These are phyloP conservation scores for Uropsilus gracilis DNA, from an alignment of 2,113 vertebrate species.

Conservation along the genomic window DNA sequence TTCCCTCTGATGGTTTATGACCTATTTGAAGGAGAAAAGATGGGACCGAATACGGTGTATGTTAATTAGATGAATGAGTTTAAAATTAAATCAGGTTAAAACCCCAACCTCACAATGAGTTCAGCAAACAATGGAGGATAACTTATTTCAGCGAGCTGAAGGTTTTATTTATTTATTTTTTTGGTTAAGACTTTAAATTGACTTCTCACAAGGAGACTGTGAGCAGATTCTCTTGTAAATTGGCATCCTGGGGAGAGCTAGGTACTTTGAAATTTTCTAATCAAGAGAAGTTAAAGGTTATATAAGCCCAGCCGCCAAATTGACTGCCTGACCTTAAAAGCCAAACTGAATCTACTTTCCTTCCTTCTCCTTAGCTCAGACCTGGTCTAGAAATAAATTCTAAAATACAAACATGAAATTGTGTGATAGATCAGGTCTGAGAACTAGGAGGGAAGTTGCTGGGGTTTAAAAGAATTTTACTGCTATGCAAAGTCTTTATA, in stretches of 20 bases:
- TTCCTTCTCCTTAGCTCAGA: neutral
- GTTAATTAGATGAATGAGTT: neutral
- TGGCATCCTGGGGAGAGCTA: constrained; percentile 49
- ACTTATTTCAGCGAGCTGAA: neutral
- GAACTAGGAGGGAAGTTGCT: neutral
- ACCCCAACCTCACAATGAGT: neutral
- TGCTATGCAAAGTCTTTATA: neutral
- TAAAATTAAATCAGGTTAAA: neutral
- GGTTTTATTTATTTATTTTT: constrained; percentile 37
- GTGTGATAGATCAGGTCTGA: neutral
- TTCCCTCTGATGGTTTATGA: neutral
- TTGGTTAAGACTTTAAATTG: constrained; percentile 30
- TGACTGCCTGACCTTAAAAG: constrained; percentile 50
- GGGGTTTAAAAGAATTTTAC: neutral
- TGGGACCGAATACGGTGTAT: neutral
- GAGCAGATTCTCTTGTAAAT: constrained; percentile 42
- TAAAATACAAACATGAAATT: constrained; percentile 6
- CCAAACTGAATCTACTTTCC: neutral
- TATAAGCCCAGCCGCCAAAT: neutral
- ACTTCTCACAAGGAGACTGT: constrained; percentile 15
- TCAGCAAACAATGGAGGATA: neutral
- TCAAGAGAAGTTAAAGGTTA: constrained; percentile 62
- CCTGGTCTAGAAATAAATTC: neutral
- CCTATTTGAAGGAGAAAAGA: neutral
- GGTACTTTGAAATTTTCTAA: constrained; percentile 43